Conservation (phyloP, 2,888 invertebrate genomes). For the Hetaerina titia region DNA sequence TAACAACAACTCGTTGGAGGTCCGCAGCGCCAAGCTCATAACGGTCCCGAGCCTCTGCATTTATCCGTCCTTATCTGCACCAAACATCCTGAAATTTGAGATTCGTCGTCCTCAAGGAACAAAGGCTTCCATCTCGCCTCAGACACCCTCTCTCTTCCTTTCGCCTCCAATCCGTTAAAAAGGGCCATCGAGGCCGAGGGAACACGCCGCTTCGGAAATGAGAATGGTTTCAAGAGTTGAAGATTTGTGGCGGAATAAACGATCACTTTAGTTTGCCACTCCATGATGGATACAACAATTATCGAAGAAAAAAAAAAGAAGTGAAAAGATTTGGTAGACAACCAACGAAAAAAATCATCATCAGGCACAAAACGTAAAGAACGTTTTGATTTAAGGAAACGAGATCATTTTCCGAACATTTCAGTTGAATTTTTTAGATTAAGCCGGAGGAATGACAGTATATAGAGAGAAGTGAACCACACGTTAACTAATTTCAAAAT, state of each 20-base stretch:
- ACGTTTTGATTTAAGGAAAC: too few species aligned
- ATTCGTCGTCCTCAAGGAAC: not conserved
- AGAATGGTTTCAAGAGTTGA: not conserved
- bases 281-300: not conserved
- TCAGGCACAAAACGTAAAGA: too few species aligned
- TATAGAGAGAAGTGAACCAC: too few species aligned
- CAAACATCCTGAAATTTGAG: not conserved
- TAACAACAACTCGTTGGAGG: not conserved
- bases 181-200: not conserved
- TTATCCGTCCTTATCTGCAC: not conserved
- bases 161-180: too few species aligned
- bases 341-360: too few species aligned
- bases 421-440: too few species aligned
- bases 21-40: not conserved
- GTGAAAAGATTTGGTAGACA: too few species aligned
- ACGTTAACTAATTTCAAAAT: too few species aligned
- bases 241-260: not conserved
- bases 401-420: too few species aligned
- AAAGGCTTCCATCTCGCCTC: not conserved
- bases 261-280: not conserved
- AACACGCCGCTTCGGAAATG: not conserved
- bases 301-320: too few species aligned
- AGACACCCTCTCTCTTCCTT: not conserved
- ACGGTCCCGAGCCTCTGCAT: not conserved
- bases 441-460: too few species aligned